Percentiles rank a stretch among this genome's conserved stretches.
Conservation (phyloP, 35 echinoderm and acorn worm genomes). For the Lytechinus variegatus region DNA sequence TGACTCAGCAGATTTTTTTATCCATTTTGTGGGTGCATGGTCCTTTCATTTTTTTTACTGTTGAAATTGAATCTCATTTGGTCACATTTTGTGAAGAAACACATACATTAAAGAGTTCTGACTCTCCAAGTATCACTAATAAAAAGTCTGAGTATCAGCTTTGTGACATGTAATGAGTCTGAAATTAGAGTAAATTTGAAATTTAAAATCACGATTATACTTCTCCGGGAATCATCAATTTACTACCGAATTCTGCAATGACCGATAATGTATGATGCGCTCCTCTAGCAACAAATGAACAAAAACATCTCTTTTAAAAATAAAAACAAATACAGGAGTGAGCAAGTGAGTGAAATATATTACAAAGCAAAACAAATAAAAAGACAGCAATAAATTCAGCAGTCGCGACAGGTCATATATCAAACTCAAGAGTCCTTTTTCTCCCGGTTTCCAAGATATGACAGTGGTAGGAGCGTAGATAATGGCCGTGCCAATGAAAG, state of each 20-base stretch:
- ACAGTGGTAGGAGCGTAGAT: background rate
- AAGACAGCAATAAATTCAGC: slow-evolving; percentile 11
- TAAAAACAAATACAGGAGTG: background rate
- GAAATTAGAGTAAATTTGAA: no score
- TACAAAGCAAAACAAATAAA: slow-evolving; percentile 37
- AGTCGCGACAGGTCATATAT: background rate
- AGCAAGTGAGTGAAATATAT: slow-evolving; percentile 22
- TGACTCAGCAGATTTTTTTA: no score
- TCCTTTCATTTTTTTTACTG: no score
- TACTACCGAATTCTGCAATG: background rate
- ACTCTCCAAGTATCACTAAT: no score
- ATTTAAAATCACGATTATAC: no score
- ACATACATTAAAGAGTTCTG: no score
- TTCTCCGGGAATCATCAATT: no score
- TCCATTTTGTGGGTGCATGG: no score
- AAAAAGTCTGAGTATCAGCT: no score
- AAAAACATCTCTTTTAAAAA: background rate
- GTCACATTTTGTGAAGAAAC: no score
- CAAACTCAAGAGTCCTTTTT: background rate
- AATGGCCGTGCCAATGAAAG: background rate
- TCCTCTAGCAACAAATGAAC: background rate
- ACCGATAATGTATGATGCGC: background rate
- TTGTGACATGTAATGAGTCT: no score
- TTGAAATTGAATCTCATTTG: no score
- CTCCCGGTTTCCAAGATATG: background rate